Evolutionary conservation across 1,140 invertebrate genomes (phyloP).

Genomic region (Drosophila oshimai): DNA sequence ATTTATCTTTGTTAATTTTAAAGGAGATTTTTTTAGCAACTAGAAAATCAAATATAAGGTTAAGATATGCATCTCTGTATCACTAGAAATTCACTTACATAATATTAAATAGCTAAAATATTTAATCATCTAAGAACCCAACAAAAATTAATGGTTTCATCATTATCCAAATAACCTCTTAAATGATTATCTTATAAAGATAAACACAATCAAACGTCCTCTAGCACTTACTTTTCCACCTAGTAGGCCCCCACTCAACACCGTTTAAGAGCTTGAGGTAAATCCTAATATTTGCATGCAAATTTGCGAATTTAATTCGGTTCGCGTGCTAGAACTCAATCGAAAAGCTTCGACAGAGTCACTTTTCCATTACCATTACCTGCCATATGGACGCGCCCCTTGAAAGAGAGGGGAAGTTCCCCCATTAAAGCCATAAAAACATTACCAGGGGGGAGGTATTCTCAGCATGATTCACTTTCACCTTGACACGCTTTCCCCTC

Average conservation of each 20-base stretch:
- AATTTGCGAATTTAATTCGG: constrained; percentile 33
- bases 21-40: too few relatives aligned
- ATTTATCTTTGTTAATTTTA: too few relatives aligned
- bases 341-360: not conserved
- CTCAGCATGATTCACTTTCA: constrained; percentile 22
- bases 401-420: not conserved
- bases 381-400: constrained; percentile 27
- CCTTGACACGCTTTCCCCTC: constrained; percentile 54
- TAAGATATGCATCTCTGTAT: too few relatives aligned
- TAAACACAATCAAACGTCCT: not conserved
- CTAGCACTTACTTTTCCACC: not conserved
- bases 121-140: too few relatives aligned
- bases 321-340: constrained; percentile 46
- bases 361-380: constrained; percentile 2
- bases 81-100: too few relatives aligned
- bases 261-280: not conserved
- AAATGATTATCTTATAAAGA: not conserved
- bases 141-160: too few relatives aligned
- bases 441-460: constrained; percentile 31
- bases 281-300: constrained; percentile 39
- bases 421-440: constrained; percentile 16
- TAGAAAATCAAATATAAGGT: too few relatives aligned
- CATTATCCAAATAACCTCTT: too few relatives aligned
- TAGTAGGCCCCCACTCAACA: not conserved
- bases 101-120: too few relatives aligned